These are phyloP conservation scores for Xenops minutus DNA, from an alignment of 2,797 vertebrate genomes.

Conservation along the genomic window DNA sequence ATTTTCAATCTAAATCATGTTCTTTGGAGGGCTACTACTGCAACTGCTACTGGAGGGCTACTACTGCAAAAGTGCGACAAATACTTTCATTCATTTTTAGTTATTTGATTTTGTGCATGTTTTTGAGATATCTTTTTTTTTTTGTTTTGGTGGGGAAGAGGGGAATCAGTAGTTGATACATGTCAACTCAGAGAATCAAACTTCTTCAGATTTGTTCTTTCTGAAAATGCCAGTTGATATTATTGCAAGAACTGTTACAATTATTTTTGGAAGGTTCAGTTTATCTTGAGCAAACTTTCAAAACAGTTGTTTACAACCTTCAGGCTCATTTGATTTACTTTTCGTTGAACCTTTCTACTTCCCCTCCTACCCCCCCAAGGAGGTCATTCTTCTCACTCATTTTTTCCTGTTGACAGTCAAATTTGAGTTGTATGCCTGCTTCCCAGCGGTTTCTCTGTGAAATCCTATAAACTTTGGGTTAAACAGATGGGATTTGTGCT, in stretches of 20 bases:
- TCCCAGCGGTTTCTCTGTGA: not conserved
- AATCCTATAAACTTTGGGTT: not conserved
- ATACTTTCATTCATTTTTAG: not conserved
- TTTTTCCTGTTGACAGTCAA: not conserved
- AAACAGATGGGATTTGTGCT: not conserved
- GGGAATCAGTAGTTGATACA: not conserved
- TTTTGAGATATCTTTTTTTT: not conserved
- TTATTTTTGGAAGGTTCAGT: not conserved
- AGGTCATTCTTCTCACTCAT: not conserved
- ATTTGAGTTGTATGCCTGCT: not conserved
- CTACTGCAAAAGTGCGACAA: not conserved
- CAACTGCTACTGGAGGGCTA: not conserved
- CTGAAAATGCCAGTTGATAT: not conserved
- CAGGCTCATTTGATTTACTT: not conserved
- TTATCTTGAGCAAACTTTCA: not conserved
- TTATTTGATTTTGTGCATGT: not conserved
- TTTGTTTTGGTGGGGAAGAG: fast-evolving
- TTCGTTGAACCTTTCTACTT: not conserved
- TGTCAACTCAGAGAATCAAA: not conserved
- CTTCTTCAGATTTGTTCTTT: not conserved
- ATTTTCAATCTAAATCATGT: not conserved
- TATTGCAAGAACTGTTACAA: not conserved
- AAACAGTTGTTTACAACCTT: not conserved
- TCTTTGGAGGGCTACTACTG: not conserved
- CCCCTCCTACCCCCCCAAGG: no score